phyloP scores from a whole-genome alignment of 2,888 invertebrate species.

The Dynastes maya region DNA sequence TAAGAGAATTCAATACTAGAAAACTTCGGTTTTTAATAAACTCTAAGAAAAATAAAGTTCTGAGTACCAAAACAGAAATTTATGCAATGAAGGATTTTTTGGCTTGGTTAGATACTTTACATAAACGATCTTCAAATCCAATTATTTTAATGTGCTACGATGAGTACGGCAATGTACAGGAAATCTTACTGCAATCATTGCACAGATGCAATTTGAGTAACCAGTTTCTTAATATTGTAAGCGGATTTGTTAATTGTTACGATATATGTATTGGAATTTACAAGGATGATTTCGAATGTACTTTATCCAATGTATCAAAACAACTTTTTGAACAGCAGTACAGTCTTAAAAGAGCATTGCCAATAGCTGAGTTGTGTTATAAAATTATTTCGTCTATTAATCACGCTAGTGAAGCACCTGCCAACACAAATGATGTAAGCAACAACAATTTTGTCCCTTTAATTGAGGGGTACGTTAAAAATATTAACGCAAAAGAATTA shows the following conservation, averaged over 20 bases:
- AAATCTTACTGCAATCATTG: constrained; percentile 5
- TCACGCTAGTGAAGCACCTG: background rate
- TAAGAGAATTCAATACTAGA: background rate
- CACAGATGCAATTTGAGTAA: constrained; percentile 1
- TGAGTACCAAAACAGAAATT: constrained; percentile 31
- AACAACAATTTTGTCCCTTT: background rate
- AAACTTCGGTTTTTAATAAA: constrained; percentile 20
- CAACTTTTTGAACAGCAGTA: background rate
- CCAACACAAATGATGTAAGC: background rate
- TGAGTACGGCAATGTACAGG: background rate
- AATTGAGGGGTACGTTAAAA: background rate
- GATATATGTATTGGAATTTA: background rate
- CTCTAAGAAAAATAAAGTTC: background rate
- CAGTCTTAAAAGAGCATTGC: constrained; percentile 9
- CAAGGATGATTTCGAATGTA: background rate
- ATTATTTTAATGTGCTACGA: constrained; percentile 30
- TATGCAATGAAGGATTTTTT: constrained; percentile 29
- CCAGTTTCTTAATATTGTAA: constrained; percentile 6
- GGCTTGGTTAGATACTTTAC: constrained; percentile 5
- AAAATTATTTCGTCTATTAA: constrained; percentile 8
- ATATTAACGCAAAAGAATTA: background rate
- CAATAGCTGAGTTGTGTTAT: constrained; percentile 20
- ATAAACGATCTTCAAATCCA: background rate
- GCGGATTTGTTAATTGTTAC: constrained; percentile 4
- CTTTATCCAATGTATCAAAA: constrained; percentile 8